phyloP scores from a whole-genome alignment of 2,888 invertebrate species.

The Norana najaformis region DNA sequence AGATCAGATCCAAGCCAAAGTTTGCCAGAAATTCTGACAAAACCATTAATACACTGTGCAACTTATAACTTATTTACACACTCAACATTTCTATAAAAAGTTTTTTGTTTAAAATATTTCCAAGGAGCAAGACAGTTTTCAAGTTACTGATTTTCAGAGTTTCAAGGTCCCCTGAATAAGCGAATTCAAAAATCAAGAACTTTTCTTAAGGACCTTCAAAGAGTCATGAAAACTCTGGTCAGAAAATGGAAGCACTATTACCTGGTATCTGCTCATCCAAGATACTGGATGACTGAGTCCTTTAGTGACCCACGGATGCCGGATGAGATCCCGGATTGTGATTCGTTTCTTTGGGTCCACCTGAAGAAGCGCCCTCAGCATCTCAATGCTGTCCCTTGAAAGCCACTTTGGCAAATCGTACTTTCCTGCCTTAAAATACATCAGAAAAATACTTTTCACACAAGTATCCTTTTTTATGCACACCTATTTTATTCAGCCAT shows the following conservation, averaged over 20 bases:
- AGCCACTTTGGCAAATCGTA: conserved; percentile 75
- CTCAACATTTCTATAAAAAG: too few species aligned
- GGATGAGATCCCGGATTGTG: conserved; percentile 70
- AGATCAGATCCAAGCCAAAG: too few species aligned
- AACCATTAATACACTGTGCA: too few species aligned
- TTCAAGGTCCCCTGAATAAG: too few species aligned
- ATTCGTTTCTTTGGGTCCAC: conserved; percentile 74
- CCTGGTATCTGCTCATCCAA: conserved; percentile 63
- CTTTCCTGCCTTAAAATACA: conserved; percentile 51
- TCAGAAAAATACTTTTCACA: not conserved
- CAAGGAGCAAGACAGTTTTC: too few species aligned
- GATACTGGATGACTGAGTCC: conserved; percentile 60
- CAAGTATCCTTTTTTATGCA: not conserved
- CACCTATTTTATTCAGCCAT: too few species aligned
- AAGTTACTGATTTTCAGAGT: too few species aligned
- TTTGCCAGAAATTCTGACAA: too few species aligned
- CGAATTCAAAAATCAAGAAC: not conserved
- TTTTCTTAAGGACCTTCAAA: not conserved
- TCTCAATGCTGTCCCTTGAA: conserved; percentile 69
- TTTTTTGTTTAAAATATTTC: too few species aligned
- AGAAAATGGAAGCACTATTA: conserved; percentile 39
- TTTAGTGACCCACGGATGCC: conserved; percentile 68
- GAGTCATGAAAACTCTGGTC: not conserved
- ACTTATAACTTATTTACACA: too few species aligned
- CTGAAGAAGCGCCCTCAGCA: conserved; percentile 65